Conservation (phyloP, 1,140 invertebrate genomes). For the Protaetia brevitarsis region DNA sequence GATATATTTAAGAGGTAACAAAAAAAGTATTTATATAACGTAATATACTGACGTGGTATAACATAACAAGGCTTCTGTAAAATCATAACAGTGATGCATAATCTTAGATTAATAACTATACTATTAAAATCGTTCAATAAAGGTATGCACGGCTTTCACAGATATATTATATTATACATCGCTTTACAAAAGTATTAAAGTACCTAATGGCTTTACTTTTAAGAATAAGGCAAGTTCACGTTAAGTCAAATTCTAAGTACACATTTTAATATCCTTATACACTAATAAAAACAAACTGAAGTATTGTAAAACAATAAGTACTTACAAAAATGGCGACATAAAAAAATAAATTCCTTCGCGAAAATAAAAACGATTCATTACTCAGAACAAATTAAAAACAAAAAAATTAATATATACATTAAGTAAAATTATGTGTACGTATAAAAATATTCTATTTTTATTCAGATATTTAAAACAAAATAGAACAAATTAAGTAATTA, state of each 20-base stretch:
- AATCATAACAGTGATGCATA: too few species aligned
- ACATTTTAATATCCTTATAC: not conserved
- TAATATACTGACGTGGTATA: not conserved
- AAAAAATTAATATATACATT: slow-evolving; percentile 5
- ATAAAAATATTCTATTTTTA: slow-evolving; percentile 21
- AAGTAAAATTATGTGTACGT: slow-evolving; percentile 5
- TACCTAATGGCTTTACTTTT: slow-evolving; percentile 12
- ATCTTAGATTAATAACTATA: not conserved
- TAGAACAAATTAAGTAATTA: slow-evolving; percentile 23
- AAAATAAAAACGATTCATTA: slow-evolving; percentile 17
- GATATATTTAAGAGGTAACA: not conserved
- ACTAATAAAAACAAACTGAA: not conserved
- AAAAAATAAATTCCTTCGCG: not conserved
- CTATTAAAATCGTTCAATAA: not conserved
- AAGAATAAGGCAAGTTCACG: slow-evolving; percentile 21
- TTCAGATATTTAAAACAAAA: slow-evolving; percentile 24
- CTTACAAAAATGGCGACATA: not conserved
- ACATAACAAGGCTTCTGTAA: not conserved
- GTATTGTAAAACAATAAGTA: not conserved
- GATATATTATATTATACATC: not conserved
- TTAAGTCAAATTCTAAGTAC: slow-evolving; percentile 21
- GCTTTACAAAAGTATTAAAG: slow-evolving; percentile 24
- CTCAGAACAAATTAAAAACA: slow-evolving; percentile 15
- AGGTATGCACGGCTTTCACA: not conserved
- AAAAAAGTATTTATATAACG: not conserved